Percentiles rank a stretch among this genome's conserved stretches.
phyloP scores from a whole-genome alignment of 2,113 vertebrate species.

The Illadopsis cleaveri region DNA sequence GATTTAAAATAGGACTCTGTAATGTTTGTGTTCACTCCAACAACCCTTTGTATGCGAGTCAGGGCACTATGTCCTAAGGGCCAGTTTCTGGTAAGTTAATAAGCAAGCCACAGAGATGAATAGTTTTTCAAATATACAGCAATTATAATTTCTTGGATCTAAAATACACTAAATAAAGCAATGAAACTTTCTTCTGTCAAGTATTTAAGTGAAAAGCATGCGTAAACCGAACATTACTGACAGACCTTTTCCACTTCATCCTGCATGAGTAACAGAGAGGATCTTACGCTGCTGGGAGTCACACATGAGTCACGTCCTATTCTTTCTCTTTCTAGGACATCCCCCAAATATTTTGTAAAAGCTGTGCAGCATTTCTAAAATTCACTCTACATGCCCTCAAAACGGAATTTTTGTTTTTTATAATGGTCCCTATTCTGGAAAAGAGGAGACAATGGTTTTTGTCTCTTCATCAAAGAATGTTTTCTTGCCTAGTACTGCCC shows the following conservation, averaged over 20 bases:
- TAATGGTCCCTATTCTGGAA: not conserved
- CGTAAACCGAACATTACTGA: not conserved
- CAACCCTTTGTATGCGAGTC: not conserved
- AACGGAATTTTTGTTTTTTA: not conserved
- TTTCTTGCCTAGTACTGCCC: not conserved
- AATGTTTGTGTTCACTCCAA: not conserved
- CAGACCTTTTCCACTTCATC: not conserved
- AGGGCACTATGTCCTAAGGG: not conserved
- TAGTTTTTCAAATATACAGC: not conserved
- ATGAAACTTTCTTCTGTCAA: not conserved
- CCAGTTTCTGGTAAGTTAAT: not conserved
- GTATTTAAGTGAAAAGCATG: conserved; percentile 6
- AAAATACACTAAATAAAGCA: conserved; percentile 5
- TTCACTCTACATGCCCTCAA: not conserved
- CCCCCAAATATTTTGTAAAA: not conserved
- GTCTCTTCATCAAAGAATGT: not conserved
- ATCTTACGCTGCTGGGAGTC: not conserved
- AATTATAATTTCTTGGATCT: not conserved
- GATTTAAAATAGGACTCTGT: not conserved
- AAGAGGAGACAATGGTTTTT: not conserved
- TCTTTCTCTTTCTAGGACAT: not conserved
- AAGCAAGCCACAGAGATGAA: not conserved
- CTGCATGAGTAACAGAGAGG: not conserved
- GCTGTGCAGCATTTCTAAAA: not conserved
- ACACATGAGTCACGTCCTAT: not conserved